These are phyloP conservation scores for Bergia puertoricense DNA, from an alignment of 92 coral and sea anemone species.

Conservation along the genomic window DNA sequence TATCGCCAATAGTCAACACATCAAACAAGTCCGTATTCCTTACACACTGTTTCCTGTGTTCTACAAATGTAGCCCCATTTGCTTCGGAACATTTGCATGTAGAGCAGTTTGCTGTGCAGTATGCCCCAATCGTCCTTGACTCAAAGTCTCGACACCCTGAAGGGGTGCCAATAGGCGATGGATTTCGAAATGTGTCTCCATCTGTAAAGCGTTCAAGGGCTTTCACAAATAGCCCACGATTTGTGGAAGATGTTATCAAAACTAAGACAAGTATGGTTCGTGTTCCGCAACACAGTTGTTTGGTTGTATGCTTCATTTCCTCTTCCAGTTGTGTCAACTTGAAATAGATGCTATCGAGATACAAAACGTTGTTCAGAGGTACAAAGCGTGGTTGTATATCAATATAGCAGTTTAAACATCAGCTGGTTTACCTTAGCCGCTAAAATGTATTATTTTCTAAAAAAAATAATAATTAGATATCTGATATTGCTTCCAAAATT, in stretches of 20 bases:
- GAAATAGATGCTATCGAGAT: background rate
- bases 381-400: background rate
- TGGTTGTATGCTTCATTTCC: background rate
- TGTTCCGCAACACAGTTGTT: background rate
- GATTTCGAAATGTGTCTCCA: constrained; percentile 26
- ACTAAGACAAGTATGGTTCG: background rate
- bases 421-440: background rate
- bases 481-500: background rate
- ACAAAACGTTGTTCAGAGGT: background rate
- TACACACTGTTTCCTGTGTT: constrained; percentile 18
- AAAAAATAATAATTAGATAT: no score
- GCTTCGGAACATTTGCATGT: constrained; percentile 10
- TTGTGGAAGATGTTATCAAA: background rate
- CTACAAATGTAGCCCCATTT: background rate
- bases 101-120: constrained; percentile 17
- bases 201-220: constrained; percentile 22
- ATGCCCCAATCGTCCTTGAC: background rate
- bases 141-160: background rate
- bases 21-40: background rate
- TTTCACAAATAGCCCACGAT: background rate
- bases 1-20: background rate
- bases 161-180: background rate
- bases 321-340: background rate
- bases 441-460: background rate
- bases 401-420: no score